Conservation (phyloP, 2,797 vertebrate species). For the Thalassophryne amazonica region DNA sequence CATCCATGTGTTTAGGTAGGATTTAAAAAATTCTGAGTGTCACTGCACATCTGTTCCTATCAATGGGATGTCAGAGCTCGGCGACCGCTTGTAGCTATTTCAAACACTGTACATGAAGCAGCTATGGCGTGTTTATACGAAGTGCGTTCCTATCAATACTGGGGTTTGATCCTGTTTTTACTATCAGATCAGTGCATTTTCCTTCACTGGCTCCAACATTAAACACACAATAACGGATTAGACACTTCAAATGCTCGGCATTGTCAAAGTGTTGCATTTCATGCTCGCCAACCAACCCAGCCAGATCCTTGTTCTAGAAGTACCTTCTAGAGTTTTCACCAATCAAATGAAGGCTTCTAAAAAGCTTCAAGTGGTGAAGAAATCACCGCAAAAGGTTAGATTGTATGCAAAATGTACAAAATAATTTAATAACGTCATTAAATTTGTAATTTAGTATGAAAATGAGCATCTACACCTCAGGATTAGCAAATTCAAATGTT, state of each 20-base stretch:
- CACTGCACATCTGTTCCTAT: too few species aligned
- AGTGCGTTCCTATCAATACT: slow-evolving; percentile 37
- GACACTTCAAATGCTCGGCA: slow-evolving; percentile 78
- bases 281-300: slow-evolving; percentile 54
- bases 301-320: not conserved
- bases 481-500: slow-evolving; percentile 8
- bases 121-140: slow-evolving; percentile 8
- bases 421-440: slow-evolving; percentile 26
- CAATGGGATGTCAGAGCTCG: too few species aligned
- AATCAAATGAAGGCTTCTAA: slow-evolving; percentile 17
- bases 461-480: not conserved
- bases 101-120: not conserved
- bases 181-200: slow-evolving; percentile 59
- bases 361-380: slow-evolving; percentile 1
- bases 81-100: too few species aligned
- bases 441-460: not conserved
- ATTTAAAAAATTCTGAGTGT: too few species aligned
- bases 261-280: slow-evolving; percentile 78
- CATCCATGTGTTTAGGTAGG: too few species aligned
- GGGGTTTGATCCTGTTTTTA: slow-evolving; percentile 41
- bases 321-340: slow-evolving; percentile 11
- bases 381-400: slow-evolving; percentile 13
- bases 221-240: slow-evolving; percentile 54
- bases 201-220: slow-evolving; percentile 28
- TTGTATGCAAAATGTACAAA: slow-evolving; percentile 32